A percentile compares a stretch with the other conserved stretches of the same genome.
phyloP scores from a whole-genome alignment of 1,140 invertebrate genomes.

The Schlechtendalia chinensis region DNA sequence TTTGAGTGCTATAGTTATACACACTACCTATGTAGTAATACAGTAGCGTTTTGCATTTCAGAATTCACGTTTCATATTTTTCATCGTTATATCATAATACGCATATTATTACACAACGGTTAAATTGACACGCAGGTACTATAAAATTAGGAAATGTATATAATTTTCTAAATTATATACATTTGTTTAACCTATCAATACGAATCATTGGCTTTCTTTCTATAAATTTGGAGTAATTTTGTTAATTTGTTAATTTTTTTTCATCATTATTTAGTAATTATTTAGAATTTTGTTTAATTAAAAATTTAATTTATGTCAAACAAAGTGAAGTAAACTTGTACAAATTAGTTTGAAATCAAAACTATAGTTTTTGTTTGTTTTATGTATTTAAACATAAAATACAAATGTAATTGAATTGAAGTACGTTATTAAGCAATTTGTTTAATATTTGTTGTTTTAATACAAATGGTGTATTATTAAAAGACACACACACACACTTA shows the following conservation, averaged over 20 bases:
- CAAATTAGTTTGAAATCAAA: too few relatives aligned
- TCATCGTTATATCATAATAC: not conserved
- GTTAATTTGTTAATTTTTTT: not conserved
- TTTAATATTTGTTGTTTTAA: too few relatives aligned
- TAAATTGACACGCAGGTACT: not conserved
- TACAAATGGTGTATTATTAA: too few relatives aligned
- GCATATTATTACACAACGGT: constrained; percentile 2
- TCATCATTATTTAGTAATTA: not conserved
- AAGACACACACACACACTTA: not conserved
- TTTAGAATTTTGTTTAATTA: too few relatives aligned
- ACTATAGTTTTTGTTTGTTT: too few relatives aligned
- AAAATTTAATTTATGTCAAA: too few relatives aligned
- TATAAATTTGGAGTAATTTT: not conserved
- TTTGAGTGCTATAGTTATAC: too few relatives aligned
- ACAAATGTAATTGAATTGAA: too few relatives aligned
- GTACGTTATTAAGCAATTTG: too few relatives aligned
- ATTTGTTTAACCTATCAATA: not conserved
- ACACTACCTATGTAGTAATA: too few relatives aligned
- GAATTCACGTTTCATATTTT: not conserved
- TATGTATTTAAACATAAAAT: too few relatives aligned
- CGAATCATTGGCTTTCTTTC: not conserved
- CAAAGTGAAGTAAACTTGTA: too few relatives aligned
- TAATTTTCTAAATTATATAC: not conserved
- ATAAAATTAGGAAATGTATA: not conserved
- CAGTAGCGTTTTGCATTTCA: not conserved